Evolutionary conservation across 2,113 vertebrate species (phyloP).

Genomic region (Saimiri boliviensis): DNA sequence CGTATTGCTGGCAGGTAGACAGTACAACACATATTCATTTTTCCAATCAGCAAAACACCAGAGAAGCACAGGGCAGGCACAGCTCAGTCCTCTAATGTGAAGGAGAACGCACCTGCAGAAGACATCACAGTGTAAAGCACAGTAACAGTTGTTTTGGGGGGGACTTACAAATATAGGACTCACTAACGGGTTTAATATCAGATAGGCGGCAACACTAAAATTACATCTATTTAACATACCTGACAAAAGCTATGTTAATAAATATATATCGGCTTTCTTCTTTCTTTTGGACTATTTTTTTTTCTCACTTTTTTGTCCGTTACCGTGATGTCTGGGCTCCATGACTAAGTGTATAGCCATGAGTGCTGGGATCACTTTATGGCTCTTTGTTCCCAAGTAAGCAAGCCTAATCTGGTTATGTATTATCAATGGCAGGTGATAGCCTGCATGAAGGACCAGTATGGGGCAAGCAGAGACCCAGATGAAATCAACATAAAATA

Average conservation of each 20-base stretch:
- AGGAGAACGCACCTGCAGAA: background rate
- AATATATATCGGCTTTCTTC: constrained; percentile 10
- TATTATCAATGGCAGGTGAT: background rate
- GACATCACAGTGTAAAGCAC: background rate
- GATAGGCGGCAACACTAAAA: background rate
- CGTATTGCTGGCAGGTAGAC: background rate
- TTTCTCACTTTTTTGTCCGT: background rate
- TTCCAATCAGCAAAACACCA: background rate
- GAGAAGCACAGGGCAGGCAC: background rate
- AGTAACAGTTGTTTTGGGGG: background rate
- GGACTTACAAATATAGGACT: background rate
- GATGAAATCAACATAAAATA: background rate
- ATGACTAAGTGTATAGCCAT: background rate
- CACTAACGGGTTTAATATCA: background rate
- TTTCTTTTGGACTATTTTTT: background rate
- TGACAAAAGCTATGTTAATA: background rate
- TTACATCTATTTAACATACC: background rate
- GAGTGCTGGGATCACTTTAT: background rate
- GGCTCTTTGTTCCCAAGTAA: background rate
- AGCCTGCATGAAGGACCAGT: background rate
- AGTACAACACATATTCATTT: background rate
- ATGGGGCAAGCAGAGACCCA: background rate
- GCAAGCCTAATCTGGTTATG: background rate
- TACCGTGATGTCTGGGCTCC: background rate
- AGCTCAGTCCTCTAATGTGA: background rate